These are phyloP conservation scores for Tethya wilhelma DNA, from an alignment of 37 sponge, comb jelly and placozoan genomes.

Conservation along the genomic window DNA sequence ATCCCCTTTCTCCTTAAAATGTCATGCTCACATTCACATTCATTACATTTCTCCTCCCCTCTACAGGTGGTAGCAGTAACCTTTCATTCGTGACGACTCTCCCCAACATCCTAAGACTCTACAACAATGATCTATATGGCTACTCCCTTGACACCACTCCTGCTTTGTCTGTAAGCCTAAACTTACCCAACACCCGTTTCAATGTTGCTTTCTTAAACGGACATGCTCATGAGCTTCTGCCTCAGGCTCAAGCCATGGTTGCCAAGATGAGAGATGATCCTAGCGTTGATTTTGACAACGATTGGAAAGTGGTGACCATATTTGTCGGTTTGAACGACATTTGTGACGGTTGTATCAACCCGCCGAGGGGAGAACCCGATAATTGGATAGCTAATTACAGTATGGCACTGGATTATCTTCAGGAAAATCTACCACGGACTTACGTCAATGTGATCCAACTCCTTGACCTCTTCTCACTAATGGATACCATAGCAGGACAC, in stretches of 20 bases:
- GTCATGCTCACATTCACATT: too few relatives aligned
- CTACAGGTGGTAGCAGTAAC: background rate
- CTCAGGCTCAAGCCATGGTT: background rate
- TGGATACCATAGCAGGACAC: background rate
- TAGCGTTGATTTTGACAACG: background rate
- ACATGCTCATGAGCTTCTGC: background rate
- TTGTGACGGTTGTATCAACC: background rate
- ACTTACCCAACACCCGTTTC: background rate
- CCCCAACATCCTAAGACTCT: slow-evolving; percentile 8
- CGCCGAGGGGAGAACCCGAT: background rate
- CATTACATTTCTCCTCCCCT: too few relatives aligned
- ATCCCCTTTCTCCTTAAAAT: too few relatives aligned
- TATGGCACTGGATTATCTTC: slow-evolving; percentile 3
- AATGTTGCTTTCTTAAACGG: background rate
- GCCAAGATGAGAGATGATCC: background rate
- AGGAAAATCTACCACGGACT: background rate
- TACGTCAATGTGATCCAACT: slow-evolving; percentile 1
- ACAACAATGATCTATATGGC: too few relatives aligned
- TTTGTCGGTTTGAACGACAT: background rate
- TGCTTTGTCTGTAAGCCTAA: background rate
- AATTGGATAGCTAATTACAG: background rate
- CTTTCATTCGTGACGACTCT: slow-evolving; percentile 1
- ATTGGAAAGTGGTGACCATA: background rate
- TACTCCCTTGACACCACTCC: background rate
- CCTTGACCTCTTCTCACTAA: background rate